Evolutionary conservation across 1,140 invertebrate species (phyloP).

Genomic region (Agraylea sexmaculata): DNA sequence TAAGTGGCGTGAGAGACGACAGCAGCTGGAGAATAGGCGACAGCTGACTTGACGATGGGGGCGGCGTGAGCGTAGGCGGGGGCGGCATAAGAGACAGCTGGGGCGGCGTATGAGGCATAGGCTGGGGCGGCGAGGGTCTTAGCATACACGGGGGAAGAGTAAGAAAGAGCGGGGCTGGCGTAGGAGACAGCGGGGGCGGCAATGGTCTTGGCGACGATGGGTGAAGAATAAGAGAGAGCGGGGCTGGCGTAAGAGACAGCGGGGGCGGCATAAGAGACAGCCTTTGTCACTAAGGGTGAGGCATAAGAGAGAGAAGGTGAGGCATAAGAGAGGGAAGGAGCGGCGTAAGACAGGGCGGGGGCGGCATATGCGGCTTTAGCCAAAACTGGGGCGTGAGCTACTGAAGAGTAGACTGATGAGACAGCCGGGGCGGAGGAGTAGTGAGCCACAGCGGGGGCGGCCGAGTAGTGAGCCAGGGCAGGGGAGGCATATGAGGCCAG

Average conservation of each 20-base stretch:
- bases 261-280: slow-evolving; percentile 20
- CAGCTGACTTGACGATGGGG: slow-evolving; percentile 11
- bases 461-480: slow-evolving; percentile 15
- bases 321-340: slow-evolving; percentile 12
- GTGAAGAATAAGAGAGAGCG: slow-evolving; percentile 24
- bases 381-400: slow-evolving; percentile 11
- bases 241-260: slow-evolving; percentile 11
- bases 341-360: slow-evolving; percentile 12
- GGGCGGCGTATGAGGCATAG: slow-evolving; percentile 13
- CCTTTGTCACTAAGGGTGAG: slow-evolving; percentile 24
- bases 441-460: slow-evolving; percentile 15
- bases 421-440: slow-evolving; percentile 9
- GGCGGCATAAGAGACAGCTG: slow-evolving; percentile 25
- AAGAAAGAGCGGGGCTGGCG: too few species aligned
- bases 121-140: slow-evolving; percentile 12
- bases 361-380: slow-evolving; percentile 20
- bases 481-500: slow-evolving; percentile 9
- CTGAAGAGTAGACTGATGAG: slow-evolving; percentile 9
- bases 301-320: slow-evolving; percentile 6
- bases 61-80: slow-evolving; percentile 19
- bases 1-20: slow-evolving; percentile 20
- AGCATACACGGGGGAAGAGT: slow-evolving; percentile 15
- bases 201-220: slow-evolving; percentile 21
- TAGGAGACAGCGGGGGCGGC: slow-evolving; percentile 15
- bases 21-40: slow-evolving; percentile 25